Percentiles rank a stretch among this genome's conserved stretches.
Conservation (phyloP, 2,888 invertebrate species). For the Mermis nigrescens region DNA sequence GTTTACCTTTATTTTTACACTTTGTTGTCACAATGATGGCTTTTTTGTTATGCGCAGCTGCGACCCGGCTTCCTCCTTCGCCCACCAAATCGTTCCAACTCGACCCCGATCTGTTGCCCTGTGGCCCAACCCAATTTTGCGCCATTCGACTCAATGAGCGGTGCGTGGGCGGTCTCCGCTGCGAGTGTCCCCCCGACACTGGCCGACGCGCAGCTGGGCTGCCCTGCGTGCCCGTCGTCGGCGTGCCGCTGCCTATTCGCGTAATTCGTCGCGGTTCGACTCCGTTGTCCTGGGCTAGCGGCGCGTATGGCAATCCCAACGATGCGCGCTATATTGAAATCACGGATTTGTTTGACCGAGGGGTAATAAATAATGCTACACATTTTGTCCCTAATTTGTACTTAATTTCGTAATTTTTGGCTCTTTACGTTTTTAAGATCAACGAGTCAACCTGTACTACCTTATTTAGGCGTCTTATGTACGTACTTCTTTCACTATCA, state of each 20-base stretch:
- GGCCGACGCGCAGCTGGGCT: slow-evolving; percentile 19
- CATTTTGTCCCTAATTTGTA: not conserved
- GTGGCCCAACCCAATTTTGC: not conserved
- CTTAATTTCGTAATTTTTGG: too few relatives aligned
- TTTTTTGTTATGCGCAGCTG: too few relatives aligned
- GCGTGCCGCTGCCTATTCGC: slow-evolving; percentile 22
- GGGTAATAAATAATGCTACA: slow-evolving; percentile 12
- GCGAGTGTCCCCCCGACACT: slow-evolving; percentile 27
- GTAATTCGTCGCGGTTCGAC: slow-evolving; percentile 20
- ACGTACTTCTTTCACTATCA: too few relatives aligned
- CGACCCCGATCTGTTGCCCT: not conserved
- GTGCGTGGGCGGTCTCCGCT: slow-evolving; percentile 26
- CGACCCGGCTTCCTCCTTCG: too few relatives aligned
- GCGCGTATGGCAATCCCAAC: slow-evolving; percentile 25
- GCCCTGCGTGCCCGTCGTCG: slow-evolving; percentile 19
- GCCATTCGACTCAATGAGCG: slow-evolving; percentile 6
- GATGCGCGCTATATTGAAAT: slow-evolving; percentile 27
- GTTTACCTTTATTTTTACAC: too few relatives aligned
- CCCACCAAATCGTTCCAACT: not conserved
- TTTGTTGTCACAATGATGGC: not conserved
- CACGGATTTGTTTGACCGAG: slow-evolving; percentile 23
- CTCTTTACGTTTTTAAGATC: too few relatives aligned
- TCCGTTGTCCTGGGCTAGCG: slow-evolving; percentile 26
- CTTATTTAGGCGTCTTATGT: too few relatives aligned
- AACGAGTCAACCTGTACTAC: too few relatives aligned